phyloP scores from a whole-genome alignment of 2,113 vertebrate species.

The Athene cunicularia region DNA sequence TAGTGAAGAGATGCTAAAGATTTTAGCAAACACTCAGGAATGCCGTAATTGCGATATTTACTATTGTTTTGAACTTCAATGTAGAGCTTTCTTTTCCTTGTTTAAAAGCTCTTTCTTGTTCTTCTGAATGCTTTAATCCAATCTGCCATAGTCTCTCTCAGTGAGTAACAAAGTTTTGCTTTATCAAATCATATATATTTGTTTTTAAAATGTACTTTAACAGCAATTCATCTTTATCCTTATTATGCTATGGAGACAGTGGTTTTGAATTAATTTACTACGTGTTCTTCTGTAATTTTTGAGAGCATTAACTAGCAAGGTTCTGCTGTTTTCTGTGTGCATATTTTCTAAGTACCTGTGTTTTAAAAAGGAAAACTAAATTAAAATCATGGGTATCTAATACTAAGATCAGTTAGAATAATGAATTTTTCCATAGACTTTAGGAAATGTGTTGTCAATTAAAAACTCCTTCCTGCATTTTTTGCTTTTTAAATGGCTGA shows the following conservation, averaged over 20 bases:
- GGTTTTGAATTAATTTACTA: not conserved
- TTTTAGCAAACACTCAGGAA: not conserved
- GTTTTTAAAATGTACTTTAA: not conserved
- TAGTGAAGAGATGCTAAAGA: not conserved
- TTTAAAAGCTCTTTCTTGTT: constrained; percentile 61
- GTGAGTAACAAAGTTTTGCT: constrained; percentile 74
- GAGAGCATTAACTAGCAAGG: not conserved
- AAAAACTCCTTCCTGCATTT: not conserved
- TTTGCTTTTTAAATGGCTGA: not conserved
- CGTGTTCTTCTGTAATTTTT: not conserved
- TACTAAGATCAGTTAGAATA: not conserved
- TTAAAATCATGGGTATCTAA: not conserved
- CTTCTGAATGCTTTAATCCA: constrained; percentile 60
- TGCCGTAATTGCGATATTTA: not conserved
- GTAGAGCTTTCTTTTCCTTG: constrained; percentile 1
- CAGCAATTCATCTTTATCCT: not conserved
- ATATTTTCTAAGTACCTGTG: not conserved
- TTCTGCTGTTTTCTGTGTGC: constrained; percentile 44
- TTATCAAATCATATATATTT: not conserved
- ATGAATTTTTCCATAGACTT: not conserved
- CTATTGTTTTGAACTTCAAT: not conserved
- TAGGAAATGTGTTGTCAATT: not conserved
- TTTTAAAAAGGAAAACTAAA: not conserved
- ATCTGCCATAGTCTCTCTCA: constrained; percentile 74
- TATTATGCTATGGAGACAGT: not conserved